These are phyloP conservation scores for Drosophila mercatorum DNA, from an alignment of 2,888 invertebrate genomes.

Conservation along the genomic window DNA sequence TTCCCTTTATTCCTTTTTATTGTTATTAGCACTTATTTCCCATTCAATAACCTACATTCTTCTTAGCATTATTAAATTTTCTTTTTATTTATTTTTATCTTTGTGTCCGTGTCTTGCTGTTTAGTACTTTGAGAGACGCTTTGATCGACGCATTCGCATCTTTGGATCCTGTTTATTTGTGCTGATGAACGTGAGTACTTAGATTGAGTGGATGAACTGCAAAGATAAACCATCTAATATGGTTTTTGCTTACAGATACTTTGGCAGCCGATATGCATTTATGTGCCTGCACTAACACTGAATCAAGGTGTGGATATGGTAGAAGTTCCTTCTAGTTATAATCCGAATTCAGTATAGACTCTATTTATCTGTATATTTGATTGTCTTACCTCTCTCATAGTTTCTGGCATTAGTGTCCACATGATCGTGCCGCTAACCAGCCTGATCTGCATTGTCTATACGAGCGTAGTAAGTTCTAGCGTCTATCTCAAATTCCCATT, in stretches of 20 bases:
- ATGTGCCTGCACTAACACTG: conserved; percentile 91
- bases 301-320: conserved; percentile 87
- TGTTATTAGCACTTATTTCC: not conserved
- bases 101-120: not conserved
- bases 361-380: too few species aligned
- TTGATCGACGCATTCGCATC: conserved; percentile 88
- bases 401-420: conserved; percentile 90
- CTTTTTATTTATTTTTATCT: conserved; percentile 68
- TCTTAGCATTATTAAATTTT: not conserved
- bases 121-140: conserved; percentile 89
- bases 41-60: not conserved
- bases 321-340: too few species aligned
- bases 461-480: conserved; percentile 90
- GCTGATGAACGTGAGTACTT: conserved; percentile 87
- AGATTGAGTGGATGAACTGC: rapidly evolving
- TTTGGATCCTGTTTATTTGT: conserved; percentile 89
- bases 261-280: conserved; percentile 86
- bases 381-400: conserved; percentile 40
- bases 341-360: too few species aligned
- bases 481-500: too few species aligned
- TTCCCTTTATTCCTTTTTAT: conserved; percentile 4
- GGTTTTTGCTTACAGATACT: conserved; percentile 53
- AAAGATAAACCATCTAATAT: not conserved
- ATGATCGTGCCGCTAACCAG: conserved; percentile 92
- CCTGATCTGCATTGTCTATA: conserved; percentile 92